phyloP scores from a whole-genome alignment of 1,140 invertebrate species.

The Achroia grisella region DNA sequence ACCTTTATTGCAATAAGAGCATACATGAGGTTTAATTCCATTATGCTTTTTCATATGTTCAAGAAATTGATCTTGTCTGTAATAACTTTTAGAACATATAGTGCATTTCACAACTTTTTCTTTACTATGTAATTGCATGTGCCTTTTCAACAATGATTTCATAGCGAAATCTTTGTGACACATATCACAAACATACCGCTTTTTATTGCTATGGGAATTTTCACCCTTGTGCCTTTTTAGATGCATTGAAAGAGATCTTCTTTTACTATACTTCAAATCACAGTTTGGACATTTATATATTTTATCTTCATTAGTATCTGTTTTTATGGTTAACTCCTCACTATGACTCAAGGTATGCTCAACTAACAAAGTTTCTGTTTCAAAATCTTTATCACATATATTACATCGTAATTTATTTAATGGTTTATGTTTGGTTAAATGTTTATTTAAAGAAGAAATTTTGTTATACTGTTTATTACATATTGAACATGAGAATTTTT shows the following conservation, averaged over 20 bases:
- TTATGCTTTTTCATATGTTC: constrained; percentile 75
- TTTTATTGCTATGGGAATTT: constrained; percentile 9
- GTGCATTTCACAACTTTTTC: constrained; percentile 50
- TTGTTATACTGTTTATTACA: constrained; percentile 25
- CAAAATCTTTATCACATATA: constrained; percentile 23
- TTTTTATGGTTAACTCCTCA: constrained; percentile 16
- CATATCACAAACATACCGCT: constrained; percentile 14
- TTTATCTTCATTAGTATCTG: constrained; percentile 10
- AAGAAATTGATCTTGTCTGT: constrained; percentile 72
- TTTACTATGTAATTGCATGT: constrained; percentile 52
- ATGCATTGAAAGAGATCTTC: constrained; percentile 38
- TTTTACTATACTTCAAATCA: constrained; percentile 34
- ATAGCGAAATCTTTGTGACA: constrained; percentile 50
- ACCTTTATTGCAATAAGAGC: constrained; percentile 76
- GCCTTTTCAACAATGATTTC: constrained; percentile 51
- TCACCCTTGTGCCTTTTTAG: constrained; percentile 30
- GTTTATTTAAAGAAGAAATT: background rate
- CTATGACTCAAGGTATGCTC: constrained; percentile 25
- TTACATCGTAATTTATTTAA: constrained; percentile 12
- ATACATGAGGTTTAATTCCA: constrained; percentile 75
- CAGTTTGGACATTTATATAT: constrained; percentile 47
- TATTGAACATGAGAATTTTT: constrained; percentile 15
- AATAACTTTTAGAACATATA: constrained; percentile 72
- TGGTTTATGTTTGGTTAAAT: background rate
- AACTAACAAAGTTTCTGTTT: constrained; percentile 22